Evolutionary conservation across 2,888 invertebrate species (phyloP).

Genomic region (Eugnorisma glareosa): DNA sequence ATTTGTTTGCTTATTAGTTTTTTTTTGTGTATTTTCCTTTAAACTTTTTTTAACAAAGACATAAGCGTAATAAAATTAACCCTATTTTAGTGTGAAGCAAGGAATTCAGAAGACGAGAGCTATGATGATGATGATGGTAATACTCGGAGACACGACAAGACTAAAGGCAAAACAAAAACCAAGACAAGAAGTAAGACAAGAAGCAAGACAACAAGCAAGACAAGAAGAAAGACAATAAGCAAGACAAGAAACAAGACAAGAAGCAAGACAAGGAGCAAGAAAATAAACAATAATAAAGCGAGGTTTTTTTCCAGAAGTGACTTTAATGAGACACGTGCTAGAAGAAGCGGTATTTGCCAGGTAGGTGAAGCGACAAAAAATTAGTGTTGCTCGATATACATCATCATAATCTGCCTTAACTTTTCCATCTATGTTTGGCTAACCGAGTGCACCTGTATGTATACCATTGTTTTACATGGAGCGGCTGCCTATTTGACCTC

Average conservation of each 20-base stretch:
- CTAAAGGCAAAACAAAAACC: background rate
- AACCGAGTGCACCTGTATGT: background rate
- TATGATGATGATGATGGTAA: conserved; percentile 6
- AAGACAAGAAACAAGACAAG: background rate
- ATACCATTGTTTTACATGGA: no score
- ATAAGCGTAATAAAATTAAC: conserved; percentile 1
- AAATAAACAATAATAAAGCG: background rate
- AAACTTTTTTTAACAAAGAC: background rate
- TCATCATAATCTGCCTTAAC: background rate
- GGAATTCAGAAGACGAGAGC: background rate
- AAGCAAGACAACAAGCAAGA: no score
- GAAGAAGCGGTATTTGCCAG: conserved; percentile 49
- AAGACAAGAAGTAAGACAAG: background rate
- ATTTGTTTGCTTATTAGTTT: background rate
- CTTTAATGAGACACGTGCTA: conserved; percentile 2
- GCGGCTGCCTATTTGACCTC: no score
- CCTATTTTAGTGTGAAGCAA: conserved; percentile 33
- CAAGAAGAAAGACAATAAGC: no score
- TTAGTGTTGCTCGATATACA: background rate
- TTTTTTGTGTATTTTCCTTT: background rate
- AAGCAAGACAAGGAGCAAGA: no score
- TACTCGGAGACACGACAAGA: background rate
- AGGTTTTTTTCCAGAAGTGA: background rate
- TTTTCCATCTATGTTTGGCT: background rate
- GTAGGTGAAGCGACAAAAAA: conserved; percentile 3